Conservation (phyloP, 2,888 invertebrate species). For the Onchidella celtica region DNA sequence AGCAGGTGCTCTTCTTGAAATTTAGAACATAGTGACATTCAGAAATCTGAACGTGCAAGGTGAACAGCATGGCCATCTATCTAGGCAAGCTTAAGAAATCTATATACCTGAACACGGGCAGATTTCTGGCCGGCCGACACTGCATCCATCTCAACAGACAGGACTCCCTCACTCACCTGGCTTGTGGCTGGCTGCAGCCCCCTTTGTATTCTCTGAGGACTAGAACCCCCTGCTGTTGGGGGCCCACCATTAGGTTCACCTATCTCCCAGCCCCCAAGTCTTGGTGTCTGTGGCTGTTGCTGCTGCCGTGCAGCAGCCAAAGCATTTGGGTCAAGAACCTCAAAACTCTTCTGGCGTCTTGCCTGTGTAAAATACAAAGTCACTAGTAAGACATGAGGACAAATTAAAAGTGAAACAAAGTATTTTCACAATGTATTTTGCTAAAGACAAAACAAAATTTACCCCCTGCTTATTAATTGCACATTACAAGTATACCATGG, state of each 20-base stretch:
- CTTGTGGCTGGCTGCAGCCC: slow-evolving; percentile 28
- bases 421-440: too few species aligned
- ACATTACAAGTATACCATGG: too few species aligned
- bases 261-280: slow-evolving; percentile 33
- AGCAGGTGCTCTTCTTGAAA: too few species aligned
- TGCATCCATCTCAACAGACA: slow-evolving; percentile 3
- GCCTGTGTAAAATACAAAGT: slow-evolving; percentile 20
- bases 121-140: not conserved
- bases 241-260: slow-evolving; percentile 47
- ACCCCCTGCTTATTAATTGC: too few species aligned
- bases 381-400: too few species aligned
- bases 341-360: slow-evolving; percentile 95
- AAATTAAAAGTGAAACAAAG: too few species aligned
- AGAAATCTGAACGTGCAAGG: too few species aligned
- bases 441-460: too few species aligned
- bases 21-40: too few species aligned
- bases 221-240: slow-evolving; percentile 33
- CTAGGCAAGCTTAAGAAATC: not conserved
- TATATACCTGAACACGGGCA: not conserved
- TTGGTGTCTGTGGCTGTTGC: slow-evolving; percentile 33
- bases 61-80: too few species aligned
- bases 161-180: slow-evolving; percentile 25
- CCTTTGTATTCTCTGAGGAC: slow-evolving; percentile 43
- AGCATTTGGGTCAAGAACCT: slow-evolving; percentile 92
- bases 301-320: slow-evolving; percentile 85